Conservation (phyloP, 2,113 vertebrate genomes). For the Motacilla alba region DNA sequence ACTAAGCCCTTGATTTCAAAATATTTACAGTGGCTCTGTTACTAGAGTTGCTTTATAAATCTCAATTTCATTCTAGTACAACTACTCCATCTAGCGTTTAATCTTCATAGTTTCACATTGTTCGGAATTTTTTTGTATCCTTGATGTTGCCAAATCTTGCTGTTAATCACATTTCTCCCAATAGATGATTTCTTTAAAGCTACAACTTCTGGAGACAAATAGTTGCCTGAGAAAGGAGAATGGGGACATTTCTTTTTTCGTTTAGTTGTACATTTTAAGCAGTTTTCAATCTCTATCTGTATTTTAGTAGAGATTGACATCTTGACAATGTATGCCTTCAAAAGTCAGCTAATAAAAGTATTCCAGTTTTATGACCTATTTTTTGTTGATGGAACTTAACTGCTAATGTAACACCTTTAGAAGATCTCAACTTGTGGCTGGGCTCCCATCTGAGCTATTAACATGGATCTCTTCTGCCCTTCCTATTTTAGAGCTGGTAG, state of each 20-base stretch:
- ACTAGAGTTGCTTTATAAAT: not conserved
- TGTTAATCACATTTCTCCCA: not conserved
- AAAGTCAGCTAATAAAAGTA: not conserved
- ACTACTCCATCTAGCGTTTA: constrained; percentile 60
- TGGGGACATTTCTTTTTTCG: fast-evolving
- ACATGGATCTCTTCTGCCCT: not conserved
- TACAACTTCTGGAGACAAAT: not conserved
- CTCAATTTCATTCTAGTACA: constrained; percentile 13
- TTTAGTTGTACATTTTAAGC: not conserved
- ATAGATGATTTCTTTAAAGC: not conserved
- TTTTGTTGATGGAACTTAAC: not conserved
- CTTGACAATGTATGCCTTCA: not conserved
- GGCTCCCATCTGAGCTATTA: not conserved
- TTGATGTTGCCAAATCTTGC: not conserved
- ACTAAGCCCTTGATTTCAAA: not conserved
- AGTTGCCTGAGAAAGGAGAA: not conserved
- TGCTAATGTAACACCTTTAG: not conserved
- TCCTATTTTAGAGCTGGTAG: not conserved
- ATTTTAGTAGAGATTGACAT: not conserved
- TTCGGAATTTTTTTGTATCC: not conserved
- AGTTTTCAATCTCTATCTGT: not conserved
- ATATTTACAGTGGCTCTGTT: constrained; percentile 19
- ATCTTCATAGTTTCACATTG: not conserved
- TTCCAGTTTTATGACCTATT: not conserved
- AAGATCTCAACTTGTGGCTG: not conserved